Conservation (phyloP, 2,888 invertebrate species). For the Ormia ochracea region DNA sequence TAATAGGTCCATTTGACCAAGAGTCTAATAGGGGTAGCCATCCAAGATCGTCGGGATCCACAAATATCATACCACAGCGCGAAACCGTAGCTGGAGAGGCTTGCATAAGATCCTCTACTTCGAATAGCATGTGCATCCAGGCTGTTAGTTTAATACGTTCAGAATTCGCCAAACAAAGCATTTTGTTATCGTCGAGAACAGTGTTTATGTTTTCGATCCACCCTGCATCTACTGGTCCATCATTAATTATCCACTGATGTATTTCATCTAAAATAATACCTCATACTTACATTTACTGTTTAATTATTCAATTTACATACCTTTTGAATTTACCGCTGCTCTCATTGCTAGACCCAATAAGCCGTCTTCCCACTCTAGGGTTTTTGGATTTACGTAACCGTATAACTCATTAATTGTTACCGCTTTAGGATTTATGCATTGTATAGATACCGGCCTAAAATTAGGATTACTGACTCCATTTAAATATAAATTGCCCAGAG, state of each 20-base stretch:
- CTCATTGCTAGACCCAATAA: slow-evolving; percentile 81
- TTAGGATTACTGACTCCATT: slow-evolving; percentile 80
- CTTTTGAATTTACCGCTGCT: slow-evolving; percentile 71
- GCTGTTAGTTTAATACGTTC: slow-evolving; percentile 92
- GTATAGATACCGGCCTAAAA: slow-evolving; percentile 85
- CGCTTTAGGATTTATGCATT: slow-evolving; percentile 92
- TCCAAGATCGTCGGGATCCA: slow-evolving; percentile 89
- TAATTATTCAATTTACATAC: slow-evolving; percentile 61
- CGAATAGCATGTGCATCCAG: slow-evolving; percentile 93
- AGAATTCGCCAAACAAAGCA: slow-evolving; percentile 93
- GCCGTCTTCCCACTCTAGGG: slow-evolving; percentile 94
- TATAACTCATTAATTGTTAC: slow-evolving; percentile 92
- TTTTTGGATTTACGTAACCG: slow-evolving; percentile 88
- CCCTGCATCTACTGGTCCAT: slow-evolving; percentile 93
- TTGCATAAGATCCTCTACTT: slow-evolving; percentile 89
- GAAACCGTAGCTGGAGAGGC: slow-evolving; percentile 94
- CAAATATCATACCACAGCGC: slow-evolving; percentile 92
- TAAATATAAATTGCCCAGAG: slow-evolving; percentile 82
- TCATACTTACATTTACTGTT: not conserved
- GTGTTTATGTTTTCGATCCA: slow-evolving; percentile 98
- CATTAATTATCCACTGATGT: slow-evolving; percentile 94
- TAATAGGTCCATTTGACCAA: slow-evolving; percentile 81
- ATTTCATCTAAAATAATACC: slow-evolving; percentile 78
- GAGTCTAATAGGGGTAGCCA: slow-evolving; percentile 88
- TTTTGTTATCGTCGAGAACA: slow-evolving; percentile 94